Conservation (phyloP, 1,140 invertebrate species). For the Drosophila bifasciata region DNA sequence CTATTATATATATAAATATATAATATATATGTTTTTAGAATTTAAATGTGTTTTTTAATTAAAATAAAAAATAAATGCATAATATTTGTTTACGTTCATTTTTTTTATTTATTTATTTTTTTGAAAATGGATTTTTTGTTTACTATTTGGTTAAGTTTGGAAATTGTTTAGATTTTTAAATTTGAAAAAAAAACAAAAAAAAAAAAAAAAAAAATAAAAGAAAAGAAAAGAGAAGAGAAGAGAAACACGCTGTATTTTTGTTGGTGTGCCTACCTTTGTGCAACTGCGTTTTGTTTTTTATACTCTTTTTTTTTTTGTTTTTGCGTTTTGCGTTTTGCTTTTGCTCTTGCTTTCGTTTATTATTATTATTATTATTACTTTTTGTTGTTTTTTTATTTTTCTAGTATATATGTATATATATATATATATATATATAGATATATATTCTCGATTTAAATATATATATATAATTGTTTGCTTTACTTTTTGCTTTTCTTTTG, state of each 20-base stretch:
- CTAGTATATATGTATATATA: conserved; percentile 30
- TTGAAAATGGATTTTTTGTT: neutral
- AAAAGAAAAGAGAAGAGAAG: no score
- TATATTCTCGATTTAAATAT: conserved; percentile 68
- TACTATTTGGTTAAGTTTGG: conserved; percentile 45
- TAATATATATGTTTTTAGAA: no score
- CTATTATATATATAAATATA: neutral
- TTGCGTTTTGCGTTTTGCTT: conserved; percentile 10
- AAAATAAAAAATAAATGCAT: no score
- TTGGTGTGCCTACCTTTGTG: conserved; percentile 84
- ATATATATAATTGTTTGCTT: conserved; percentile 67
- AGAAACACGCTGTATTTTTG: conserved; percentile 78
- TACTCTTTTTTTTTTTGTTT: conserved; percentile 66
- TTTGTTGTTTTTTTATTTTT: conserved; percentile 34
- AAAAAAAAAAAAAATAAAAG: conserved; percentile 54
- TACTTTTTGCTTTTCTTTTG: conserved; percentile 45
- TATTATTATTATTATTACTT: conserved; percentile 31
- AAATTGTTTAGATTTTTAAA: conserved; percentile 53
- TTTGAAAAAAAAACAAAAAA: conserved; percentile 53
- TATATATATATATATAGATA: conserved; percentile 35
- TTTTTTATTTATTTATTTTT: conserved; percentile 16
- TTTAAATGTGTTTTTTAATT: no score
- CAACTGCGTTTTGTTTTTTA: conserved; percentile 83
- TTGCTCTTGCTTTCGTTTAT: conserved; percentile 50
- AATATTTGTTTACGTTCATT: conserved; percentile 67